Evolutionary conservation across 2,888 invertebrate species (phyloP).

Genomic region (Philaethria dido): DNA sequence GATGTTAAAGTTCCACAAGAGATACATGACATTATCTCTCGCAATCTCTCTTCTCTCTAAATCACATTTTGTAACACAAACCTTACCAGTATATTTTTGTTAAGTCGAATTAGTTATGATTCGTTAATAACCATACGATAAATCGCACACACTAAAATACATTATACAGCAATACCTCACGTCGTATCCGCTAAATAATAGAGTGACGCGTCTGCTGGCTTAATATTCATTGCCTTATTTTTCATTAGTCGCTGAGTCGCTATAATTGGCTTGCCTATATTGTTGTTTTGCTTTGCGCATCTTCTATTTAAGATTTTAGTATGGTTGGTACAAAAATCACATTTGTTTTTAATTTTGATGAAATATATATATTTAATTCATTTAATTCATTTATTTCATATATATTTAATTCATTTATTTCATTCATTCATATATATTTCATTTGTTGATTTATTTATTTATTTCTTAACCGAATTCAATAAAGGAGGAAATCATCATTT

Average conservation of each 20-base stretch:
- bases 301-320: slow-evolving; percentile 14
- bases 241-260: slow-evolving; percentile 65
- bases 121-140: background rate
- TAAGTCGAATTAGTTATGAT: background rate
- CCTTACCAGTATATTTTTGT: no score
- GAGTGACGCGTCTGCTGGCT: slow-evolving; percentile 44
- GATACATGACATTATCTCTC: no score
- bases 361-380: background rate
- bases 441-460: no score
- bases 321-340: background rate
- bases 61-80: no score
- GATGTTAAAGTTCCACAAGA: no score
- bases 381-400: background rate
- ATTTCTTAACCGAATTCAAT: no score
- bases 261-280: slow-evolving; percentile 52
- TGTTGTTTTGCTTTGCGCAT: slow-evolving; percentile 30
- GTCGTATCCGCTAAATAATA: slow-evolving; percentile 52
- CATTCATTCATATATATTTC: no score
- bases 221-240: slow-evolving; percentile 56
- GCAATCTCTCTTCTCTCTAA: no score
- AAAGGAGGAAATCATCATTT: no score
- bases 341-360: background rate
- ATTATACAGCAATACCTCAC: slow-evolving; percentile 49
- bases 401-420: no score
- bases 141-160: slow-evolving; percentile 7